phyloP scores from a whole-genome alignment of 2,888 invertebrate genomes.

The Melinaea marsaeus region DNA sequence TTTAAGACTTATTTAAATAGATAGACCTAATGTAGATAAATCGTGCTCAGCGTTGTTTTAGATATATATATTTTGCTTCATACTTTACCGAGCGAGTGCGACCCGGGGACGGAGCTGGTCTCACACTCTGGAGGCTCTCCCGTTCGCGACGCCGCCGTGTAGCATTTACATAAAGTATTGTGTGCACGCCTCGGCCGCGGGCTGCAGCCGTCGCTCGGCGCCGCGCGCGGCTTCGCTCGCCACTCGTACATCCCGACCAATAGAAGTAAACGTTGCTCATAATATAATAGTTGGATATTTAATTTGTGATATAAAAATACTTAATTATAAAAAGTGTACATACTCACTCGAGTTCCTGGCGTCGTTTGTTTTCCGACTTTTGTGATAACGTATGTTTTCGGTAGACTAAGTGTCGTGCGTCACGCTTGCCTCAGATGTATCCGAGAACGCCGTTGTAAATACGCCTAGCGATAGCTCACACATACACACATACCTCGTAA shows the following conservation, averaged over 20 bases:
- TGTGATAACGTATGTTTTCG: conserved; percentile 39
- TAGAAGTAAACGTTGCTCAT: conserved; percentile 71
- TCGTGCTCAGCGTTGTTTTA: conserved; percentile 59
- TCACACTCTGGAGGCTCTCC: too few relatives aligned
- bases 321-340: conserved; percentile 54
- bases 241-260: conserved; percentile 62
- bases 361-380: conserved; percentile 38
- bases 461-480: conserved; percentile 64
- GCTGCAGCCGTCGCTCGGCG: conserved; percentile 16
- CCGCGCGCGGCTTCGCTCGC: conserved; percentile 34
- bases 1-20: conserved; percentile 59
- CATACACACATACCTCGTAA: conserved; percentile 53
- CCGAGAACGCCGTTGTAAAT: conserved; percentile 73
- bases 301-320: conserved; percentile 66
- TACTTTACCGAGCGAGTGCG: conserved; percentile 12
- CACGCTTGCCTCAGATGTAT: conserved; percentile 67
- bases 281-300: conserved; percentile 63
- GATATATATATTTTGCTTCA: conserved; percentile 38
- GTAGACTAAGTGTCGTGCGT: conserved; percentile 44
- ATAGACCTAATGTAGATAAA: conserved; percentile 66
- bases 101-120: not conserved
- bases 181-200: too few relatives aligned
- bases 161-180: too few relatives aligned
- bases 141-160: too few relatives aligned
- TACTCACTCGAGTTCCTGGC: conserved; percentile 58